Evolutionary conservation across 1,140 invertebrate genomes (phyloP), one percentile per base, ranked within the genome.

Genomic region (Latrodectus geometricus): DNA sequence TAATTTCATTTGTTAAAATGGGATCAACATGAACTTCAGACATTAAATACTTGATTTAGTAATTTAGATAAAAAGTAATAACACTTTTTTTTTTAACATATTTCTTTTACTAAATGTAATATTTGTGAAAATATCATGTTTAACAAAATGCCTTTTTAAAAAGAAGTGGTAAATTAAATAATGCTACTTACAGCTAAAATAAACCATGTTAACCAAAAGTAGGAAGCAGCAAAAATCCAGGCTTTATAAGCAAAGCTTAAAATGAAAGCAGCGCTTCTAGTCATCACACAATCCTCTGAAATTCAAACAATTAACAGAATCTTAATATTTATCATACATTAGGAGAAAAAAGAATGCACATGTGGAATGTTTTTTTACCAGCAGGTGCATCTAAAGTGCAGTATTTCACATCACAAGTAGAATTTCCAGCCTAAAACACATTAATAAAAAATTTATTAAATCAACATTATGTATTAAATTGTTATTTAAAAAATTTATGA

Each of bases 151-250:
- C 35, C 1, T 5, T 35, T 35, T 35, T 35, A 35, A 35, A 35
- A 35, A 35, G 35, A 35, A n/a, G 11, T 15, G 54, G 54, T 56
- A 81, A 68, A 50, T 23, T 68, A 15, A 77, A 35, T 35, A 17
- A 75, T 17, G 54, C 17, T 9, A 89, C 89, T 89, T 88, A 92
- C 91, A 49, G 78, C 89, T 48, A 92, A 78, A 84, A 92, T 91
- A 49, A 86, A 87, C 91, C 91, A 92, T 20, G 90, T 89, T 9
- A 88, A 14, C 90, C 90, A 92, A 81, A 91, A 92, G 87, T 92
- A 92, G 17, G 90, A 89, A 14, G 91, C 91, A 70, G 91, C 91
- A 90, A 92, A 92, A 88, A 92, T 90, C 91, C 91, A 92, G 88
- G 91, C 91, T 83, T 91, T 92, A 88, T 91, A 92, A 89, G 92